Evolutionary conservation across 2,113 vertebrate species (phyloP).

Genomic region (Agelaius phoeniceus): DNA sequence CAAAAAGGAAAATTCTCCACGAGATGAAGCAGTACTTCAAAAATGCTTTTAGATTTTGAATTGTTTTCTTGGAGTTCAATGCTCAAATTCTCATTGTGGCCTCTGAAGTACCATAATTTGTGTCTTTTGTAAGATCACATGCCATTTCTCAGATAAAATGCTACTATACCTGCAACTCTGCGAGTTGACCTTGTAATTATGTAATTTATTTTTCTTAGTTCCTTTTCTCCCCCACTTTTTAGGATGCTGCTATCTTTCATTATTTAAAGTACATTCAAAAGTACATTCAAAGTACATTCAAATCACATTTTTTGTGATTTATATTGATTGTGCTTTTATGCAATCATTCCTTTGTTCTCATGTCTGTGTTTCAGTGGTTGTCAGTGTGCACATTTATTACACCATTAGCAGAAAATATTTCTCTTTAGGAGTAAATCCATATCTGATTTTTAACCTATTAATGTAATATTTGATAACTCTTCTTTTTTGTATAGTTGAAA

Average conservation of each 20-base stretch:
- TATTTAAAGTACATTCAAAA: background rate
- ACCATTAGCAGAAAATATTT: background rate
- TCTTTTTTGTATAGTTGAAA: background rate
- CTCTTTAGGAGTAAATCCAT: background rate
- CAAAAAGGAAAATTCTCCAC: background rate
- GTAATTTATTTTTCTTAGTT: background rate
- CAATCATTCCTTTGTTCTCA: background rate
- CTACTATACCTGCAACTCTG: background rate
- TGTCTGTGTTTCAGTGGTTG: background rate
- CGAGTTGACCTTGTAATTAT: background rate
- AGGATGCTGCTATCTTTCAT: background rate
- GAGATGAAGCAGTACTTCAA: background rate
- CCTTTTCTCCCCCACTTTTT: background rate
- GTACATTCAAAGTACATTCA: background rate
- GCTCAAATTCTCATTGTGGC: background rate
- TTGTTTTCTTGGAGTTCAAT: background rate
- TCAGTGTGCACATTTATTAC: background rate
- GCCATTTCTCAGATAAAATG: background rate
- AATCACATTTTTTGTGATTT: background rate
- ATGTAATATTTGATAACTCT: background rate
- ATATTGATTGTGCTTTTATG: background rate
- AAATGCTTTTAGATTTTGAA: background rate
- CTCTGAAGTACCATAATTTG: background rate
- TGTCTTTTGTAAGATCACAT: background rate
- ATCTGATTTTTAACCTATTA: background rate